Evolutionary conservation across 2,888 invertebrate species (phyloP), one percentile per base, ranked within the genome.

Genomic region (Macrosoma leucophasiata): DNA sequence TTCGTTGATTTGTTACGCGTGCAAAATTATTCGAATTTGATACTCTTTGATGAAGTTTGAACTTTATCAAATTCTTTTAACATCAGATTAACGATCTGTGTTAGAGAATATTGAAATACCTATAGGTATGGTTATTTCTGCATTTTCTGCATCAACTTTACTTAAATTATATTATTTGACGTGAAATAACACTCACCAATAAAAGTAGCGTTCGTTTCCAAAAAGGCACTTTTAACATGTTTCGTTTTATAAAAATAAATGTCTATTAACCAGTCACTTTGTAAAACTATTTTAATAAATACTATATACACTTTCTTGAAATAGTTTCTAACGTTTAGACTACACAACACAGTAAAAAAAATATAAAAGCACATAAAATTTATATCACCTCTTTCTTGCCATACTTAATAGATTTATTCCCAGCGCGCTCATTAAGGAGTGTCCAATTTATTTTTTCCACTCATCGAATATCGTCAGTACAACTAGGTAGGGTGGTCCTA

Each of bases 321-420:
- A 28, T 22, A 39, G 27, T 20, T 29, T 17, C 22, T 30, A 29
- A 29, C 23, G 21, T 27, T 14, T 18, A 12, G 10, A 15, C 27
- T 22, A 21, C 23, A 34, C 34, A 5, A 18, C 18, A 18, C 18
- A 18, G 23, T 11, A 26, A 32, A 17, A 35, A 33, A 38, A 40
- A 13, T 21, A 24, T 28, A 40, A 18, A 20, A 17, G 29, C 23
- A n/a, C n/a, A n/a, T n/a, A n/a, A n/a, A 10, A 27, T 34, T 17
- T 32, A 51, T 58, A 68, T 76, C 74, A 75, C 68, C 71, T 72
- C 48, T 61, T 66, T 59, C 59, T 67, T 59, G 58, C 49, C 68
- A 69, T 75, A 61, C 58, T 67, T 61, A 56, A 53, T 58, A 58
- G 52, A 46, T 54, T 59, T 59, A 58, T 49, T 52, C 53, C 55